A percentile compares a stretch with the other conserved stretches of the same genome.
Evolutionary conservation across 35 echinoderm and acorn worm species (phyloP).

Genomic region (Anneissia japonica): DNA sequence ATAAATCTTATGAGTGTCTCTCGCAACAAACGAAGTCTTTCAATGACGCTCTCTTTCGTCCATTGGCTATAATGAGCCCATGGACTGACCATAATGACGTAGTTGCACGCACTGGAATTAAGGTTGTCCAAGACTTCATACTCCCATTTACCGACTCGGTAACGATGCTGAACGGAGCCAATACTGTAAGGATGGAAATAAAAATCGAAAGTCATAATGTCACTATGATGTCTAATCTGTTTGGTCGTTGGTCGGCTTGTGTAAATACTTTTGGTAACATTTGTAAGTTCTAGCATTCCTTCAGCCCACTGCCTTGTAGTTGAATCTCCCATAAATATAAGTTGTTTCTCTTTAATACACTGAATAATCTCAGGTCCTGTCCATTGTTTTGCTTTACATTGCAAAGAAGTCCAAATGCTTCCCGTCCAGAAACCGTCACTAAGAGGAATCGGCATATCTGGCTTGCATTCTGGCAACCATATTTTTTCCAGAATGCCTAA

Average conservation of each 20-base stretch:
- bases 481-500: no score
- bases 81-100: slow-evolving; percentile 24
- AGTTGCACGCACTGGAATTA: neutral
- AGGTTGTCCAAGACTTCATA: neutral
- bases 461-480: neutral
- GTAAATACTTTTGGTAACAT: neutral
- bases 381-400: slow-evolving; percentile 22
- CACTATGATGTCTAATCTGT: neutral
- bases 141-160: neutral
- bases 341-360: slow-evolving; percentile 3
- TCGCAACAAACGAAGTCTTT: slow-evolving; percentile 5
- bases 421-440: slow-evolving; percentile 35
- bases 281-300: neutral
- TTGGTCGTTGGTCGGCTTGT: neutral
- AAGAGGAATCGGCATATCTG: slow-evolving; percentile 16
- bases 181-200: neutral
- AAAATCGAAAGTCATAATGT: neutral
- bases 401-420: slow-evolving; percentile 13
- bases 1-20: slow-evolving; percentile 14
- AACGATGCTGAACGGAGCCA: no score
- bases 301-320: slow-evolving; percentile 22
- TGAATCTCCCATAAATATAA: slow-evolving; percentile 28
- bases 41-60: slow-evolving; percentile 7
- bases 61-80: slow-evolving; percentile 44
- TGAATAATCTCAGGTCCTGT: neutral